Conservation (phyloP, 1,140 invertebrate species). For the Aphaenogaster ashmeadi region DNA sequence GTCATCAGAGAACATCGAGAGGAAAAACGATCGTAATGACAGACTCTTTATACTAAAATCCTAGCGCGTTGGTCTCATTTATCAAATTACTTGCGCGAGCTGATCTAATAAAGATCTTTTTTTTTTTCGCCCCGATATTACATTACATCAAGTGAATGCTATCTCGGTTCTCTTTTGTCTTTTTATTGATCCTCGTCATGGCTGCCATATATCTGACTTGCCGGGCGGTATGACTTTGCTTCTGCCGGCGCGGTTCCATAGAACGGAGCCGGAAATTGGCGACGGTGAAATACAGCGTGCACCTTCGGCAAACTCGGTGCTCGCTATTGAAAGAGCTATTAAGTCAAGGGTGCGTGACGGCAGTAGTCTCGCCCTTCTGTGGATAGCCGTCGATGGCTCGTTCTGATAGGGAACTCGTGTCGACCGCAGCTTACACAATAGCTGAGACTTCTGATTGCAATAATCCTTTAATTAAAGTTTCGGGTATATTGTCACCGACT, state of each 20-base stretch:
- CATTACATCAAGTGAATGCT: conserved; percentile 30
- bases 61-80: conserved; percentile 31
- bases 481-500: not conserved
- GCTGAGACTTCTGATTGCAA: not conserved
- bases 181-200: conserved; percentile 49
- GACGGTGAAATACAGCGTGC: conserved; percentile 59
- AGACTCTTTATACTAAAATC: conserved; percentile 7
- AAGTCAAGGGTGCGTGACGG: conserved; percentile 56
- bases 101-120: conserved; percentile 37
- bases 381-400: conserved; percentile 5
- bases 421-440: conserved; percentile 19
- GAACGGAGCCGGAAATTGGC: conserved; percentile 58
- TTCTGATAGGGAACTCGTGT: conserved; percentile 7
- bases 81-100: conserved; percentile 37
- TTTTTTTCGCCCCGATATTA: conserved; percentile 35
- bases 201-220: conserved; percentile 38
- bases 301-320: conserved; percentile 52
- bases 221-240: conserved; percentile 35
- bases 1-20: not conserved
- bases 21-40: conserved; percentile 29
- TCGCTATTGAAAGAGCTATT: conserved; percentile 60
- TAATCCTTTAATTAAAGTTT: conserved; percentile 46
- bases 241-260: conserved; percentile 17
- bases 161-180: conserved; percentile 49
- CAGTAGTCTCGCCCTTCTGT: conserved; percentile 28